Evolutionary conservation across 2,888 invertebrate species (phyloP), one percentile per base, ranked within the genome.

Genomic region (Yponomeuta evonymella): DNA sequence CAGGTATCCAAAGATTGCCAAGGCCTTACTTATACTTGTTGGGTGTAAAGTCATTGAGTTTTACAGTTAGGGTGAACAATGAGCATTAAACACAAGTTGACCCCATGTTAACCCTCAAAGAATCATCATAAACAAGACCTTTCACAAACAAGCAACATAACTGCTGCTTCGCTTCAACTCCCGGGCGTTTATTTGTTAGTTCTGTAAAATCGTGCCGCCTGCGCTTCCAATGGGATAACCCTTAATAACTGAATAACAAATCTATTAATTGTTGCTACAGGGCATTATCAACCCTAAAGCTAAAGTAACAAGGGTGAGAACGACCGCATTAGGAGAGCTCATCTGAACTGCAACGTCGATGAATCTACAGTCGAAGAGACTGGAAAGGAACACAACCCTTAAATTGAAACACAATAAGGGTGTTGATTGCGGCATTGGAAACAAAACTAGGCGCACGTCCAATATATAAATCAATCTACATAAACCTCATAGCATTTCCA

Each of bases 181-280:
- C 51, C 12, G 51, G 15, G 2, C 12, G 51, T 58, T 58, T 58
- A 58, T 12, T 58, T 58, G 51, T 58, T 58, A 9, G 43, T 58
- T 15, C 51, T 58, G 15, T 15, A 15, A 15, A 79, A 77, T 79
- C 88, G 87, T 87, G 88, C 84, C 80, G 79, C 73, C 78, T 76
- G 76, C 75, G 73, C 75, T 76, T 75, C 75, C 76, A 76, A 76
- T 76, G 79, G 86, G 86, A 87, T 89, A 81, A 86, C 75, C 75
- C 77, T 77, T 74, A 74, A 75, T 75, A 77, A 86, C 85, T 83
- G 81, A 79, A 79, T 80, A 79, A 76, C 70, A 48, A 67, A 67
- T 48, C 33, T 58, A 58, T 58, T 15, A 15, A 5, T 5, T 58
- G 51, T 15, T 15, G 51, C 8, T 58, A 15, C 51, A 58, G 15